Percentiles rank a stretch among this genome's conserved stretches.
phyloP scores from a whole-genome alignment of 2,888 invertebrate genomes.

The Cylindroiulus punctatus region DNA sequence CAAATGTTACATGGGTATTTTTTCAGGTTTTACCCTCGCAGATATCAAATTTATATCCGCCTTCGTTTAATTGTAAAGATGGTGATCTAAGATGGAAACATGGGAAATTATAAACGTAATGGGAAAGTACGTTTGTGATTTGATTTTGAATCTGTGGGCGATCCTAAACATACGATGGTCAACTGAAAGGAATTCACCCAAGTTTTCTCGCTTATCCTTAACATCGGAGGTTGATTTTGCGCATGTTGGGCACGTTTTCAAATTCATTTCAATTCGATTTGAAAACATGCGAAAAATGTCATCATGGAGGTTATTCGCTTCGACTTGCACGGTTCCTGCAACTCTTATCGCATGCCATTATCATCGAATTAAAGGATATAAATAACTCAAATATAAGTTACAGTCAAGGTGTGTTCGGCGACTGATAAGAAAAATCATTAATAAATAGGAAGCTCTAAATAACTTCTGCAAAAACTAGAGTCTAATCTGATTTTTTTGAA shows the following conservation, averaged over 20 bases:
- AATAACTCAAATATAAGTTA: background rate
- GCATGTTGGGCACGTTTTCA: background rate
- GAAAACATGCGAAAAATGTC: background rate
- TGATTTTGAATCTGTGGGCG: background rate
- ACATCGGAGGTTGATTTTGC: background rate
- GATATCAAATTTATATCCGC: background rate
- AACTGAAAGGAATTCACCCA: background rate
- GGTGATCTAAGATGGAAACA: background rate
- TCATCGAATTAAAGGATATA: slow-evolving; percentile 5
- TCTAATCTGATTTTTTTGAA: background rate
- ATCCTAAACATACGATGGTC: background rate
- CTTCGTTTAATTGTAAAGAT: background rate
- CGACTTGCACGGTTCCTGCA: background rate
- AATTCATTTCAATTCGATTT: background rate
- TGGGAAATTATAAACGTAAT: background rate
- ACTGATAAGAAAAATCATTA: slow-evolving; percentile 16
- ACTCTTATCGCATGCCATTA: slow-evolving; percentile 20
- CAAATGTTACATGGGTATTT: background rate
- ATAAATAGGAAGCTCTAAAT: slow-evolving; percentile 13
- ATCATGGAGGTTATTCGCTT: slow-evolving; percentile 1
- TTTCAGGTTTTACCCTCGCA: background rate
- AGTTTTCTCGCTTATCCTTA: background rate
- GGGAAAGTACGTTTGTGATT: background rate
- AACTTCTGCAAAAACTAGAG: background rate
- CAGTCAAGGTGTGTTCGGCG: background rate